Conservation (phyloP, 2,888 invertebrate species). For the Thyatira batis region DNA sequence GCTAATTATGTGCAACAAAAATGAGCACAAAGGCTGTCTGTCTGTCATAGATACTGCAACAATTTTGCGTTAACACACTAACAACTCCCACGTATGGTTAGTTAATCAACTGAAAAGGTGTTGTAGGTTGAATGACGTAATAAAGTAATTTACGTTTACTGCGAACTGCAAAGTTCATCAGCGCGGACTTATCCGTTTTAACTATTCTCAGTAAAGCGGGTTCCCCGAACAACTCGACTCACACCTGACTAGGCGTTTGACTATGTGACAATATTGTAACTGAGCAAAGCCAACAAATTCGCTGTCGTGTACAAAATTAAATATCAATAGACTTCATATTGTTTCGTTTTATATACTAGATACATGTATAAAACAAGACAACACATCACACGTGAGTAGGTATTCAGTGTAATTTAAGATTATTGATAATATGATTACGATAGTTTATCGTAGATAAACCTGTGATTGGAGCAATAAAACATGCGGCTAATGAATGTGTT, state of each 20-base stretch:
- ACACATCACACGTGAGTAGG: too few relatives aligned
- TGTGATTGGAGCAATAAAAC: too few relatives aligned
- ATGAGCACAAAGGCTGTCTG: not conserved
- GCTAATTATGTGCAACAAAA: not conserved
- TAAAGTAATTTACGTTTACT: conserved; percentile 17
- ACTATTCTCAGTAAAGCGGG: conserved; percentile 27
- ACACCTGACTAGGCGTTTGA: conserved; percentile 28
- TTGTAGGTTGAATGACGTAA: conserved; percentile 10
- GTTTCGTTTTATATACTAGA: too few relatives aligned
- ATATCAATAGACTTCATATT: too few relatives aligned
- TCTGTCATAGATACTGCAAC: not conserved
- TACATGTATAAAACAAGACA: too few relatives aligned
- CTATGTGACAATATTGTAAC: conserved; percentile 25
- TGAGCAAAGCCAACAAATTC: conserved; percentile 8
- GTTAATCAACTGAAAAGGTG: conserved; percentile 3
- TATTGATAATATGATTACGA: too few relatives aligned
- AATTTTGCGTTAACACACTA: not conserved
- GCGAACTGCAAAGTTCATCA: conserved; percentile 14
- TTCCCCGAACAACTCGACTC: conserved; percentile 28
- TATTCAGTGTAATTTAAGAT: conserved; percentile 4
- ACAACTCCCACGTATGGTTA: not conserved
- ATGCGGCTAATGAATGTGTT: too few relatives aligned
- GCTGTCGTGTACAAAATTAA: too few relatives aligned
- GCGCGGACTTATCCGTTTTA: conserved; percentile 11
- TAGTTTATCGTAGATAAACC: too few relatives aligned